Conservation (phyloP, 2,113 vertebrate species). For the Scomber scombrus region DNA sequence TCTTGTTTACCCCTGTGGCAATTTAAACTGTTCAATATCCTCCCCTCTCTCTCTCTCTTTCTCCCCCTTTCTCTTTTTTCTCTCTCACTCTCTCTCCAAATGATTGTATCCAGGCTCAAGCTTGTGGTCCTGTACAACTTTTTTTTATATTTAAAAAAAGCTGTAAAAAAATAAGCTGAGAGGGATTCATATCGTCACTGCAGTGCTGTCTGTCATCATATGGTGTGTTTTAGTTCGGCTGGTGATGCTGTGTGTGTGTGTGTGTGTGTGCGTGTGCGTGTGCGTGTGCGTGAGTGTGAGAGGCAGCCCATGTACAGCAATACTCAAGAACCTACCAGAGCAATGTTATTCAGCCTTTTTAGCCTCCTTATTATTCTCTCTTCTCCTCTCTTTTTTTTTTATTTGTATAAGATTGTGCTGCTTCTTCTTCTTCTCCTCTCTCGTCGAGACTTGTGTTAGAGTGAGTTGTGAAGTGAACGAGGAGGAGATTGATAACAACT, state of each 20-base stretch:
- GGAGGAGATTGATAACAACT: constrained; percentile 36
- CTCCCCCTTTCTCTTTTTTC: no score
- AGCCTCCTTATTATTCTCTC: constrained; percentile 25
- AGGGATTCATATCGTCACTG: constrained; percentile 39
- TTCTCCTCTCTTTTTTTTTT: constrained; percentile 18
- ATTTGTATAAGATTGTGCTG: constrained; percentile 47
- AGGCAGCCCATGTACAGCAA: constrained; percentile 24
- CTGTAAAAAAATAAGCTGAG: constrained; percentile 39
- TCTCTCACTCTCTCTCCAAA: constrained; percentile 14
- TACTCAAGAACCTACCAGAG: constrained; percentile 52
- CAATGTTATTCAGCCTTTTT: constrained; percentile 37
- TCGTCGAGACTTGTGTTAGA: neutral
- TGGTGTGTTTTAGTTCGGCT: constrained; percentile 31
- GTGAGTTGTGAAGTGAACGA: constrained; percentile 50
- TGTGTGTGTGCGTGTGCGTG: no score
- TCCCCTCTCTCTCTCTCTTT: no score
- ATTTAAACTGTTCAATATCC: no score
- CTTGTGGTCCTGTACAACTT: constrained; percentile 30
- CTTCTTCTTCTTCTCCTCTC: no score
- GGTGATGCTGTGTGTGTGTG: neutral
- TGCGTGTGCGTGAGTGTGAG: neutral
- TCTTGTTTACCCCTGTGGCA: constrained; percentile 42
- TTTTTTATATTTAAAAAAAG: neutral
- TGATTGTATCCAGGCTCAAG: neutral
- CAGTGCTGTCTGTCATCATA: constrained; percentile 32